A percentile compares a stretch with the other conserved stretches of the same genome.
phyloP scores from a whole-genome alignment of 2,113 vertebrate species.

The Macroglossus sobrinus region DNA sequence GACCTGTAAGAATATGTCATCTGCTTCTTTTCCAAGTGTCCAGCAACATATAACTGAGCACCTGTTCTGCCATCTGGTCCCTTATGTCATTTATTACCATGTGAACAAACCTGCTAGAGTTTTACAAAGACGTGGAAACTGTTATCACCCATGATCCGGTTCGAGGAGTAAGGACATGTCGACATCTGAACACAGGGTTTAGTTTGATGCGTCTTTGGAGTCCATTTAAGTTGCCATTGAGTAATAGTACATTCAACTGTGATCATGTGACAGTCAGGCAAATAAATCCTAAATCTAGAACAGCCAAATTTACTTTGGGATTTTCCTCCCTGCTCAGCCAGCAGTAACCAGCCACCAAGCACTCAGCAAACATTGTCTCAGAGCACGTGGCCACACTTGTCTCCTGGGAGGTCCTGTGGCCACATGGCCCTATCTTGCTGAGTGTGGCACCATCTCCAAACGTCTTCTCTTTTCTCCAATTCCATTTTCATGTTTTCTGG shows the following conservation, averaged over 20 bases:
- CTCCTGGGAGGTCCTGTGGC: not conserved
- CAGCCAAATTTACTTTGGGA: not conserved
- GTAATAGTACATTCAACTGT: not conserved
- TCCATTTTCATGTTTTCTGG: not conserved
- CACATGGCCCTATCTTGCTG: not conserved
- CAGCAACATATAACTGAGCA: not conserved
- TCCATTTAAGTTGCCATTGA: not conserved
- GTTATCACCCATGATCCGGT: not conserved
- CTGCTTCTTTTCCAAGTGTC: not conserved
- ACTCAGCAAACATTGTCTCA: not conserved
- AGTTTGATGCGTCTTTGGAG: not conserved
- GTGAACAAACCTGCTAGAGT: not conserved
- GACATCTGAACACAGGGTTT: not conserved
- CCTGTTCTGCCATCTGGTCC: not conserved
- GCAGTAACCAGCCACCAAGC: fast-evolving
- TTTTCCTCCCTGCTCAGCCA: not conserved
- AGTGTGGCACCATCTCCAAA: not conserved
- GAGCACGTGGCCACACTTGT: not conserved
- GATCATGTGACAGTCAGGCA: not conserved
- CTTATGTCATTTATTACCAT: not conserved
- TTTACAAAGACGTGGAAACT: not conserved
- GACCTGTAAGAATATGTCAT: not conserved
- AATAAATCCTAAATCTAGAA: not conserved
- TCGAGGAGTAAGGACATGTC: not conserved
- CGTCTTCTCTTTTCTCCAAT: not conserved